A percentile compares a stretch with the other conserved stretches of the same genome.
Conservation (phyloP, 1,140 invertebrate genomes). For the Drosophila ercepeae region DNA sequence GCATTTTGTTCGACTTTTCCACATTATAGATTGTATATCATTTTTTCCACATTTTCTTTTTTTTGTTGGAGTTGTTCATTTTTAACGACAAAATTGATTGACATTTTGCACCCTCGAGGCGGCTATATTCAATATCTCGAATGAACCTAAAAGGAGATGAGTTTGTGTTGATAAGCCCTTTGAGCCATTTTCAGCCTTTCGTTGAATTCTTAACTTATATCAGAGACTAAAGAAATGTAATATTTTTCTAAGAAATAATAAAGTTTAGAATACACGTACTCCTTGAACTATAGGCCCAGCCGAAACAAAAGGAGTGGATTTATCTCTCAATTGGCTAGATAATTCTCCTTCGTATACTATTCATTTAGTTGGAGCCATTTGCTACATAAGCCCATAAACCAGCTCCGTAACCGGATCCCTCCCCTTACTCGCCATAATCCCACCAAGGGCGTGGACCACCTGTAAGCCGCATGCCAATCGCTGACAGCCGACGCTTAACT, state of each 20-base stretch:
- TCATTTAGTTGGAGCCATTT: constrained; percentile 66
- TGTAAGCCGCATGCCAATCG: constrained; percentile 79
- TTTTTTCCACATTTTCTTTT: constrained; percentile 32
- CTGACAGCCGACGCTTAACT: constrained; percentile 72
- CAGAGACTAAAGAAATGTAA: too few species aligned
- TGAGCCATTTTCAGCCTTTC: constrained; percentile 63
- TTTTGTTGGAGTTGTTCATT: constrained; percentile 29
- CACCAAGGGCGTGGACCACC: constrained; percentile 50
- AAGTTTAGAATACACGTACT: too few species aligned
- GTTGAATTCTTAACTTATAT: too few species aligned
- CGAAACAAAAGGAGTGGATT: not conserved
- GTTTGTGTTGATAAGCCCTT: constrained; percentile 64
- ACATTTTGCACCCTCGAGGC: constrained; percentile 75
- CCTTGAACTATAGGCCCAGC: too few species aligned
- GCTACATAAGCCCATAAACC: constrained; percentile 65
- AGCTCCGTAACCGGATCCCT: constrained; percentile 19
- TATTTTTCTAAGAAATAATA: too few species aligned
- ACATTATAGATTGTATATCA: constrained; percentile 70
- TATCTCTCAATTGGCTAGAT: constrained; percentile 35
- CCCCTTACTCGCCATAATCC: constrained; percentile 2
- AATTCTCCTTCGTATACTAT: constrained; percentile 17
- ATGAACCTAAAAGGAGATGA: constrained; percentile 56
- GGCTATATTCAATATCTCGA: constrained; percentile 66
- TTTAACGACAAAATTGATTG: constrained; percentile 81
- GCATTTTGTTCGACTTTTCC: constrained; percentile 65